These are phyloP conservation scores for Trididemnum miniatum DNA, from an alignment of 23 tunicate genomes.

Conservation along the genomic window DNA sequence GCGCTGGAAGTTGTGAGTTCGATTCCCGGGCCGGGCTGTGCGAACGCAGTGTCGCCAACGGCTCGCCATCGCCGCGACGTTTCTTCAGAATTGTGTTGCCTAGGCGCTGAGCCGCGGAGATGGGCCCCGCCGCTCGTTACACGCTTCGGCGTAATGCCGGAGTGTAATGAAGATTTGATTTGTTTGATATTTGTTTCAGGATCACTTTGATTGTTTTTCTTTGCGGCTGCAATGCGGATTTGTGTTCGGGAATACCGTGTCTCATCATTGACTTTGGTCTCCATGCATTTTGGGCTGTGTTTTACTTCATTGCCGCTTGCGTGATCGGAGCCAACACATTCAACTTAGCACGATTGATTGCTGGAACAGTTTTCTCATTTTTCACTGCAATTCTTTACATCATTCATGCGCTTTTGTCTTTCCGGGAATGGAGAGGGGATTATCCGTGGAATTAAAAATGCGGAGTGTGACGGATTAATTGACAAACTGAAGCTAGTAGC, in stretches of 20 bases:
- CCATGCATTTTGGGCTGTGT: conserved; percentile 64
- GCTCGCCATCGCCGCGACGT: too few relatives aligned
- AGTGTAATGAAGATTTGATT: too few relatives aligned
- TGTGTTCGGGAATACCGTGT: conserved; percentile 67
- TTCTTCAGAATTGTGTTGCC: too few relatives aligned
- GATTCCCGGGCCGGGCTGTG: too few relatives aligned
- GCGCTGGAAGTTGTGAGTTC: too few relatives aligned
- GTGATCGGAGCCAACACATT: conserved; percentile 43
- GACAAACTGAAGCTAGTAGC: too few relatives aligned
- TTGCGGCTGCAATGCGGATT: conserved; percentile 43
- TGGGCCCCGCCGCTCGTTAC: too few relatives aligned
- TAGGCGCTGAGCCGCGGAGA: too few relatives aligned
- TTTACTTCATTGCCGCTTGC: conserved; percentile 79
- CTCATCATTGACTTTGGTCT: conserved; percentile 51
- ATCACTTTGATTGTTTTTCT: conserved; percentile 49
- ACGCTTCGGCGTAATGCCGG: too few relatives aligned
- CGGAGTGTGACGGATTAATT: too few relatives aligned
- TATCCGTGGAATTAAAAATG: background rate
- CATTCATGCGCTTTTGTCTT: conserved; percentile 42
- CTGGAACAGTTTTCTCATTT: conserved; percentile 55
- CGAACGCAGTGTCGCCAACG: too few relatives aligned
- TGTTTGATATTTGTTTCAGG: conserved; percentile 48
- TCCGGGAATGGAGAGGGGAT: conserved; percentile 46
- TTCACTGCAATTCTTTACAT: conserved; percentile 39
- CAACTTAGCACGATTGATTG: background rate